Conservation (phyloP, 2,888 invertebrate species). For the Cosmorhoe ocellata region DNA sequence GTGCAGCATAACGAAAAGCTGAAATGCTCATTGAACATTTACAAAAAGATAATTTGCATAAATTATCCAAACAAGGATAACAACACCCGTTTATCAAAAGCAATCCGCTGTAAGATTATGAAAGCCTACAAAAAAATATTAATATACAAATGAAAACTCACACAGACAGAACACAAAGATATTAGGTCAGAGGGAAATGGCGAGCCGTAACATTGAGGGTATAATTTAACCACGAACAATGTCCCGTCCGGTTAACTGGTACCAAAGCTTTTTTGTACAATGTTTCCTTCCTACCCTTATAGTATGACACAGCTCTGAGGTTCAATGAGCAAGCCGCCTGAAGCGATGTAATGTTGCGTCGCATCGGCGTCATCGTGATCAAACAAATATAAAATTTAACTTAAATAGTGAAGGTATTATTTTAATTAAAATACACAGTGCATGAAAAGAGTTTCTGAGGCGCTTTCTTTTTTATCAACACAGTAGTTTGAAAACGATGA, state of each 20-base stretch:
- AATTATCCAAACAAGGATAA: conserved; percentile 12
- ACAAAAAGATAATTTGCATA: background rate
- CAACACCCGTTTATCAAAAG: conserved; percentile 21
- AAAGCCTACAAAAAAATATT: conserved; percentile 33
- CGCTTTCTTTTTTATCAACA: too few relatives aligned
- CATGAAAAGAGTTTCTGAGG: too few relatives aligned
- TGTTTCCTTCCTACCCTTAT: conserved; percentile 39
- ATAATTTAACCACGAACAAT: conserved; percentile 60
- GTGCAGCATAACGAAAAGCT: too few relatives aligned
- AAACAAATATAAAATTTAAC: too few relatives aligned
- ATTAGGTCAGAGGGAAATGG: conserved; percentile 53
- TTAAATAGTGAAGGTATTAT: too few relatives aligned
- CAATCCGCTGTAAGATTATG: conserved; percentile 24
- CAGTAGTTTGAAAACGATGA: too few relatives aligned
- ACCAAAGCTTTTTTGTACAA: conserved; percentile 42
- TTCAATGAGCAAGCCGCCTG: background rate
- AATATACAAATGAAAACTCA: conserved; percentile 38
- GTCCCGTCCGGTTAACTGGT: conserved; percentile 51
- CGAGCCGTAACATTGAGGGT: conserved; percentile 52
- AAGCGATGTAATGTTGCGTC: too few relatives aligned
- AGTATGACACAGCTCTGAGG: conserved; percentile 7
- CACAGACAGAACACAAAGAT: conserved; percentile 39
- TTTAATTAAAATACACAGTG: too few relatives aligned
- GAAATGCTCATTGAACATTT: too few relatives aligned
- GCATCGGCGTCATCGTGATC: too few relatives aligned